A percentile compares a stretch with the other conserved stretches of the same genome.
Conservation (phyloP, 2,888 invertebrate genomes). For the Mythimna impura region DNA sequence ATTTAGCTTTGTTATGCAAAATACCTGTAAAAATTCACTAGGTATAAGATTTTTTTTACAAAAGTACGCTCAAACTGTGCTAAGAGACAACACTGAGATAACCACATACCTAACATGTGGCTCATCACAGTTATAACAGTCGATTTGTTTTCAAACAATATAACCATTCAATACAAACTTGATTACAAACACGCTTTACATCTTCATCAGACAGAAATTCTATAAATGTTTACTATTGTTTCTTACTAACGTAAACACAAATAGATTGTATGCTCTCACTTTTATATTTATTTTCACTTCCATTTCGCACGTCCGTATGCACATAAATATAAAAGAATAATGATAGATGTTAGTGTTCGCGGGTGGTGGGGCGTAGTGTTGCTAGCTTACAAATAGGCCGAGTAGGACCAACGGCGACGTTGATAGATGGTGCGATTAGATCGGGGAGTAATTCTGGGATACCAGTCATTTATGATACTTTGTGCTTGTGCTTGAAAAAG, state of each 20-base stretch:
- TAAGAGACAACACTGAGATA: background rate
- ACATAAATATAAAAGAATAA: constrained; percentile 72
- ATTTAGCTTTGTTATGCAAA: too few relatives aligned
- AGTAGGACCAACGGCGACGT: constrained; percentile 69
- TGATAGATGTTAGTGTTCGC: constrained; percentile 69
- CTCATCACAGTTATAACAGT: constrained; percentile 13
- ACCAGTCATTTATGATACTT: constrained; percentile 61
- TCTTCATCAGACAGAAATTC: constrained; percentile 8
- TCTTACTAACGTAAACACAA: constrained; percentile 25
- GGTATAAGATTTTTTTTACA: background rate
- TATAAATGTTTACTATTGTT: constrained; percentile 43
- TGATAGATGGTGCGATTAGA: constrained; percentile 74
- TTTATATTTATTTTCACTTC: constrained; percentile 49
- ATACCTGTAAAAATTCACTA: background rate
- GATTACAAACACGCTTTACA: constrained; percentile 30
- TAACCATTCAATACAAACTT: constrained; percentile 11
- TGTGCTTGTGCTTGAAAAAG: constrained; percentile 44
- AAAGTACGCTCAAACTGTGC: background rate
- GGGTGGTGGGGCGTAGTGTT: constrained; percentile 45
- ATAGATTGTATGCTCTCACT: constrained; percentile 23
- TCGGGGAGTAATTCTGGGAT: constrained; percentile 61
- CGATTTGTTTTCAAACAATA: constrained; percentile 32
- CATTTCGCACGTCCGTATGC: constrained; percentile 59
- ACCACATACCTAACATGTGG: background rate
- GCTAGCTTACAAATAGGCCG: constrained; percentile 67